These are phyloP conservation scores for Gallinago undulata DNA, from an alignment of 2,113 vertebrate species.

Conservation along the genomic window DNA sequence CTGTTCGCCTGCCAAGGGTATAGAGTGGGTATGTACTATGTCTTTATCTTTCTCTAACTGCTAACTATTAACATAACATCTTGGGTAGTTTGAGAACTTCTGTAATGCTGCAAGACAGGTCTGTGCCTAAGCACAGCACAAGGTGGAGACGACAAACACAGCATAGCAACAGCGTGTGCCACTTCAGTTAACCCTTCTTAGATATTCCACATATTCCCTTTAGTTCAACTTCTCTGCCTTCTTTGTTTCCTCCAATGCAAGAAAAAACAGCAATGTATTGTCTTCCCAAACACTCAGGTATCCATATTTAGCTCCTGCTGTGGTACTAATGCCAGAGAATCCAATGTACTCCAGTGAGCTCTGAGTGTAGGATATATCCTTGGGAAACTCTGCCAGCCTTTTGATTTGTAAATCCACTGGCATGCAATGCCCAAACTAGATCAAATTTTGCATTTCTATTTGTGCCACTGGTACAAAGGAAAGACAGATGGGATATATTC, in stretches of 20 bases:
- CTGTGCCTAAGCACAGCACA: background rate
- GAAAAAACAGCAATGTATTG: constrained; percentile 12
- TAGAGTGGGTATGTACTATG: background rate
- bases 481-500: background rate
- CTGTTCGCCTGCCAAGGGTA: background rate
- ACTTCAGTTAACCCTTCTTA: constrained; percentile 34
- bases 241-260: background rate
- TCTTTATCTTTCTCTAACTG: background rate
- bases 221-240: background rate
- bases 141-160: constrained; percentile 33
- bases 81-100: constrained; percentile 6
- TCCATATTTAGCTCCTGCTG: constrained; percentile 53
- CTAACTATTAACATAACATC: constrained; percentile 13
- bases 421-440: background rate
- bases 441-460: constrained; percentile 37
- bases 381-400: constrained; percentile 24
- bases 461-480: constrained; percentile 13
- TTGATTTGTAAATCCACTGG: constrained; percentile 43
- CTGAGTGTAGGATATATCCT: constrained; percentile 1
- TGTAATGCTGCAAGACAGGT: constrained; percentile 63
- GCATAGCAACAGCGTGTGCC: background rate
- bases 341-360: constrained; percentile 24
- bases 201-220: background rate
- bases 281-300: constrained; percentile 36
- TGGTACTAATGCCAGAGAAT: constrained; percentile 45